Conservation (phyloP, 1,140 invertebrate genomes). For the Gonatopus flavifemur region DNA sequence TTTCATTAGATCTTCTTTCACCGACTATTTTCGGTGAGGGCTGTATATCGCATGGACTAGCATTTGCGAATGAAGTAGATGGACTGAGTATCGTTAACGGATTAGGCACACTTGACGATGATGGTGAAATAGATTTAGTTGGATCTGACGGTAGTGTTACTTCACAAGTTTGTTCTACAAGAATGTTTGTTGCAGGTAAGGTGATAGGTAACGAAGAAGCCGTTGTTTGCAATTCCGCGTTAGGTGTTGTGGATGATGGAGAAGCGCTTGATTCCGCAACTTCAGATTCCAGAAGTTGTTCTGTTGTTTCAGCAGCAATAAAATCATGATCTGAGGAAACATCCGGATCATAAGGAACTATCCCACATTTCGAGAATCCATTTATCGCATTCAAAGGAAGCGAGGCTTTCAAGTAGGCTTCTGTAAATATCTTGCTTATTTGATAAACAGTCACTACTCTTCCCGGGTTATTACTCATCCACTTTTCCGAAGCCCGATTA, state of each 20-base stretch:
- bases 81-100: background rate
- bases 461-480: background rate
- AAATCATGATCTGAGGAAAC: too few relatives aligned
- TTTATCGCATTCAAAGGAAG: background rate
- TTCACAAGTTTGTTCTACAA: too few relatives aligned
- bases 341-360: conserved; percentile 35
- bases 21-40: background rate
- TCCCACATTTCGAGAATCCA: conserved; percentile 3
- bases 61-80: background rate
- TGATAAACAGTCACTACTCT: background rate
- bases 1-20: background rate
- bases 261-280: too few relatives aligned
- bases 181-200: too few relatives aligned
- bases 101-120: background rate
- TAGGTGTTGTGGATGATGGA: too few relatives aligned
- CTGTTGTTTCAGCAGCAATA: too few relatives aligned
- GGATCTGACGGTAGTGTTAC: too few relatives aligned
- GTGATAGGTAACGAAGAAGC: too few relatives aligned
- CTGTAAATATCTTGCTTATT: background rate
- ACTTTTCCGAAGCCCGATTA: background rate
- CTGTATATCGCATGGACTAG: background rate
- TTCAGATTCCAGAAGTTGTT: too few relatives aligned
- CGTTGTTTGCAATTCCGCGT: too few relatives aligned
- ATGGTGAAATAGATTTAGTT: too few relatives aligned
- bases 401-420: background rate